phyloP scores from a whole-genome alignment of 2,888 invertebrate species.

The Plemyria rubiginata region DNA sequence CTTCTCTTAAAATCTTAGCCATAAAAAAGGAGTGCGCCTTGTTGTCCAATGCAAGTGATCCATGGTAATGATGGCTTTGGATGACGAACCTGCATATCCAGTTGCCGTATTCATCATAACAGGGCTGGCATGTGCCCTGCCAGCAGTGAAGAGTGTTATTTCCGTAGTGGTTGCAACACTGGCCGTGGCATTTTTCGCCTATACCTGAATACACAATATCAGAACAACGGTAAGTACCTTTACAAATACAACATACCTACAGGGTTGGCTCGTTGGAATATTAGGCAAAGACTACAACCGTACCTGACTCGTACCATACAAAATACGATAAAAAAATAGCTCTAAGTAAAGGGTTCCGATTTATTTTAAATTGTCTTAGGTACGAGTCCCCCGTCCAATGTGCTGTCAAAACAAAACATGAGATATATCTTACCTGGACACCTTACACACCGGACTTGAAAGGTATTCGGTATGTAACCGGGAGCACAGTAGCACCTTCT shows the following conservation, averaged over 20 bases:
- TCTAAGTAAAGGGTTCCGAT: too few relatives aligned
- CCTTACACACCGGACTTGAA: conserved; percentile 62
- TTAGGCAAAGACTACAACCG: too few relatives aligned
- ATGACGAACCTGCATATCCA: conserved; percentile 70
- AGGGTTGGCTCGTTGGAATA: background rate
- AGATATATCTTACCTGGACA: conserved; percentile 67
- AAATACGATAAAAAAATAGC: too few relatives aligned
- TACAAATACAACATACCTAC: background rate
- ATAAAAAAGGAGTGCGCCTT: too few relatives aligned
- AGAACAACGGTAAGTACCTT: background rate
- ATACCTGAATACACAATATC: conserved; percentile 52
- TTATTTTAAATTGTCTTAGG: too few relatives aligned
- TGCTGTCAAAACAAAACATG: too few relatives aligned
- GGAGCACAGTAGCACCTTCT: conserved; percentile 68
- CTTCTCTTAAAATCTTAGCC: too few relatives aligned
- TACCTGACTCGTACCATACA: too few relatives aligned
- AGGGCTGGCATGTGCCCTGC: conserved; percentile 71
- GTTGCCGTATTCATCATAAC: conserved; percentile 64
- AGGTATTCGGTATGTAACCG: conserved; percentile 66
- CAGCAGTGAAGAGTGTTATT: conserved; percentile 71
- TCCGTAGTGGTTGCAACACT: conserved; percentile 61
- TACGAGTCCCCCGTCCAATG: too few relatives aligned
- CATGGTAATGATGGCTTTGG: too few relatives aligned
- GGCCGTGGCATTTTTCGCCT: conserved; percentile 70
- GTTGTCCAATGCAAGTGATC: too few relatives aligned